A percentile compares a stretch with the other conserved stretches of the same genome.
Evolutionary conservation across 2,113 vertebrate species (phyloP).

Genomic region (Eidolon helvum): DNA sequence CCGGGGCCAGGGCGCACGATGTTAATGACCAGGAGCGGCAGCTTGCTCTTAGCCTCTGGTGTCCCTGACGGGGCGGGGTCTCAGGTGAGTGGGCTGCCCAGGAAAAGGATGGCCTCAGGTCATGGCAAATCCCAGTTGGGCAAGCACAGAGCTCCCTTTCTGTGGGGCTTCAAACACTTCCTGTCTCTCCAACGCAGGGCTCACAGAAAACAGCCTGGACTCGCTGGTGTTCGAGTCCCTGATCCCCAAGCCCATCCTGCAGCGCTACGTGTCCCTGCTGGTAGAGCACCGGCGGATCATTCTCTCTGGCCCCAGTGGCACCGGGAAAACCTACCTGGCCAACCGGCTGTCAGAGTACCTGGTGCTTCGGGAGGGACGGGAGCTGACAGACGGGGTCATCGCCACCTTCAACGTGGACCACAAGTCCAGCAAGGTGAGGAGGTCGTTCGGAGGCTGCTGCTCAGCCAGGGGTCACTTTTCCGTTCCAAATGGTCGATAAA

Average conservation of each 20-base stretch:
- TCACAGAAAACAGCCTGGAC: constrained; percentile 90
- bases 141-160: background rate
- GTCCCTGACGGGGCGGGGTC: background rate
- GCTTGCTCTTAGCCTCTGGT: background rate
- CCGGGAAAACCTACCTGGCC: constrained; percentile 96
- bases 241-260: constrained; percentile 95
- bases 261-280: constrained; percentile 95
- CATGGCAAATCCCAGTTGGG: too few species aligned
- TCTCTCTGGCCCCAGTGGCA: constrained; percentile 95
- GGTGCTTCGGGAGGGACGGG: constrained; percentile 90
- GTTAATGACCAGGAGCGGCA: fast-evolving
- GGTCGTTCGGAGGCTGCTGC: fast-evolving
- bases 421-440: constrained; percentile 96
- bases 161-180: background rate
- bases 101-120: background rate
- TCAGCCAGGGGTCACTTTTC: too few species aligned
- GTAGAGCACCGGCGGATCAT: constrained; percentile 95
- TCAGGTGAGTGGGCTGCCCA: background rate
- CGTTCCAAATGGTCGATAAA: background rate
- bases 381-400: constrained; percentile 88
- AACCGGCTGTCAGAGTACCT: constrained; percentile 92
- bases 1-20: background rate
- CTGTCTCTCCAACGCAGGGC: constrained; percentile 81
- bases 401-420: constrained; percentile 98
- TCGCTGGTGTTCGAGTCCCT: constrained; percentile 94